Conservation (phyloP, 2,113 vertebrate genomes). For the Dasypus novemcinctus region DNA sequence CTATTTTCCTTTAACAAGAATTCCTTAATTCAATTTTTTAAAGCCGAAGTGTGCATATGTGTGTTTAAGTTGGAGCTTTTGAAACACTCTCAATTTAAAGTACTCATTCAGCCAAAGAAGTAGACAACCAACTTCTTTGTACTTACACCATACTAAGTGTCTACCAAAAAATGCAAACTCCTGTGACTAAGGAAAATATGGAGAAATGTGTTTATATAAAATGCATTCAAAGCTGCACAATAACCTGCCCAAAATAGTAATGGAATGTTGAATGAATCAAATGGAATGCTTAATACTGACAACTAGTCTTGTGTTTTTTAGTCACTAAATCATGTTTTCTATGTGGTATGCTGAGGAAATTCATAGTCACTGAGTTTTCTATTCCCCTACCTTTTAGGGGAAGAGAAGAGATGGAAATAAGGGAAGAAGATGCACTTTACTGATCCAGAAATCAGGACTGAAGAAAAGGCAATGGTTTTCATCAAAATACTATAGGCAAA, state of each 20-base stretch:
- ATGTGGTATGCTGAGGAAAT: conserved; percentile 28
- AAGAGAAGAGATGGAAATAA: not conserved
- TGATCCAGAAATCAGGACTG: not conserved
- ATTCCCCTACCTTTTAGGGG: not conserved
- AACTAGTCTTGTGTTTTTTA: conserved; percentile 44
- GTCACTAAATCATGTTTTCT: conserved; percentile 56
- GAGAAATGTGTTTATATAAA: conserved; percentile 2
- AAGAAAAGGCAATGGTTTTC: not conserved
- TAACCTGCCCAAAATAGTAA: conserved; percentile 40
- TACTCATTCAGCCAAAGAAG: not conserved
- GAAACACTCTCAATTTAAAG: conserved; percentile 41
- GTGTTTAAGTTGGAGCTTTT: not conserved
- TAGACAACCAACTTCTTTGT: not conserved
- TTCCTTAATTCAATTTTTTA: conserved; percentile 38
- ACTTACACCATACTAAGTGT: not conserved
- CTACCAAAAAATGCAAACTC: not conserved
- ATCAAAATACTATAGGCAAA: not conserved
- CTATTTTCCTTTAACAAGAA: not conserved
- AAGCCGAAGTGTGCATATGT: not conserved
- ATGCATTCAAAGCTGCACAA: not conserved
- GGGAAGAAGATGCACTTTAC: not conserved
- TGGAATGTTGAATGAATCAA: conserved; percentile 58
- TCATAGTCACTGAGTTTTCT: conserved; percentile 38
- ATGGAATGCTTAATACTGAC: conserved; percentile 23
- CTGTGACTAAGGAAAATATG: conserved; percentile 1